Conservation (phyloP, 1,140 invertebrate genomes). For the Euura lappo region DNA sequence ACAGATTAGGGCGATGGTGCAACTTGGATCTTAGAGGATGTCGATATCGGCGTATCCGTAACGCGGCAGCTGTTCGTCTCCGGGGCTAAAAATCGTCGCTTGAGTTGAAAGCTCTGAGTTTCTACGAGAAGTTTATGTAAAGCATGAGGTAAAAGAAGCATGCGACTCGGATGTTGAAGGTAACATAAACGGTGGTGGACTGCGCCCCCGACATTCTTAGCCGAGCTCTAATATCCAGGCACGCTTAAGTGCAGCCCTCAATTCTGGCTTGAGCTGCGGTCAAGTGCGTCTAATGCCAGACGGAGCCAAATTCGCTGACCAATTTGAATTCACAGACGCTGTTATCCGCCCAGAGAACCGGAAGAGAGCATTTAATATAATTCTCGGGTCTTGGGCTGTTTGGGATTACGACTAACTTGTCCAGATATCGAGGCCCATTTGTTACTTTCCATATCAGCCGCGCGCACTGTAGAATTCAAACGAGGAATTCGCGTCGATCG, state of each 20-base stretch:
- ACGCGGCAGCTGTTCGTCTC: constrained; percentile 6
- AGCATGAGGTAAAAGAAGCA: constrained; percentile 2
- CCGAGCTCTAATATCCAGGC: neutral
- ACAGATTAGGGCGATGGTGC: neutral
- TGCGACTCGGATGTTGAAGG: neutral
- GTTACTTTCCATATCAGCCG: neutral
- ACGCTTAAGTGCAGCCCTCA: neutral
- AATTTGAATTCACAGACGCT: neutral
- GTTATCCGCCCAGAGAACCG: neutral
- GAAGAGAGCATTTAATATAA: neutral
- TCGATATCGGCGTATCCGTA: neutral
- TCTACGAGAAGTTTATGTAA: constrained; percentile 7
- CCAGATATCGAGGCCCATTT: neutral
- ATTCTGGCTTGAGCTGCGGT: neutral
- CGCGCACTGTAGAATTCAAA: neutral
- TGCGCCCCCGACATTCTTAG: neutral
- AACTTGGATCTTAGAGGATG: neutral
- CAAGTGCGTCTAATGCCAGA: neutral
- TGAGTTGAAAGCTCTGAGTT: neutral
- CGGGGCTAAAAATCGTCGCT: neutral
- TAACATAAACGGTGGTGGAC: neutral
- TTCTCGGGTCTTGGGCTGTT: neutral
- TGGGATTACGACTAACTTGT: neutral
- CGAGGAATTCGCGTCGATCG: neutral
- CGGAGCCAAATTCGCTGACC: neutral